These are phyloP conservation scores for Crotalus viridis DNA, from an alignment of 2,113 vertebrate genomes.

Conservation along the genomic window DNA sequence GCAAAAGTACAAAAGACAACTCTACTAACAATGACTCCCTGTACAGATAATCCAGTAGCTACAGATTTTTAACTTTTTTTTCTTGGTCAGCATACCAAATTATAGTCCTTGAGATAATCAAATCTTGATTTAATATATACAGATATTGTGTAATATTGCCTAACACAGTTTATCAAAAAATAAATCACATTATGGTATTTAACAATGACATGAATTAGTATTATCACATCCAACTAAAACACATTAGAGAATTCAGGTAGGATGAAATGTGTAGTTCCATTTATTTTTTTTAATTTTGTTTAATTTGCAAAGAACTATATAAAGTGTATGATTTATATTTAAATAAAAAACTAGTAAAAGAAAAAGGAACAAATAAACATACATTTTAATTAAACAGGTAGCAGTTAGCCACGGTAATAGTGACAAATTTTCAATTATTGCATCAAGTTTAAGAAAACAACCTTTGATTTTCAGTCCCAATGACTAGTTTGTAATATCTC, in stretches of 20 bases:
- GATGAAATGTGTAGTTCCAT: background rate
- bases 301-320: background rate
- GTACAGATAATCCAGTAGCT: background rate
- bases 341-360: background rate
- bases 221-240: background rate
- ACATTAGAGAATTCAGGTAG: background rate
- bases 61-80: background rate
- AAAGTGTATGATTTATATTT: background rate
- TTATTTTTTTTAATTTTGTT: background rate
- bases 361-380: background rate
- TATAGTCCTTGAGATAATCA: background rate
- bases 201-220: background rate
- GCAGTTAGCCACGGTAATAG: background rate
- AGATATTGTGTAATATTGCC: background rate
- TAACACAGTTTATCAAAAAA: background rate
- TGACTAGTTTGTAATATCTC: background rate
- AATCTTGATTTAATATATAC: background rate
- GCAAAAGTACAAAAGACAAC: conserved; percentile 15
- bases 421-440: background rate
- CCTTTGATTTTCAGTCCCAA: background rate
- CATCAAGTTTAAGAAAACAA: background rate
- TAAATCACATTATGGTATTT: conserved; percentile 1
- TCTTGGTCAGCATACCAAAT: background rate
- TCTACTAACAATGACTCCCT: background rate
- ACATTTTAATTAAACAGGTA: background rate